Base-by-base conservation (phyloP, 2,888 invertebrate genomes). In the Drosophila kambysellisi region DNA sequence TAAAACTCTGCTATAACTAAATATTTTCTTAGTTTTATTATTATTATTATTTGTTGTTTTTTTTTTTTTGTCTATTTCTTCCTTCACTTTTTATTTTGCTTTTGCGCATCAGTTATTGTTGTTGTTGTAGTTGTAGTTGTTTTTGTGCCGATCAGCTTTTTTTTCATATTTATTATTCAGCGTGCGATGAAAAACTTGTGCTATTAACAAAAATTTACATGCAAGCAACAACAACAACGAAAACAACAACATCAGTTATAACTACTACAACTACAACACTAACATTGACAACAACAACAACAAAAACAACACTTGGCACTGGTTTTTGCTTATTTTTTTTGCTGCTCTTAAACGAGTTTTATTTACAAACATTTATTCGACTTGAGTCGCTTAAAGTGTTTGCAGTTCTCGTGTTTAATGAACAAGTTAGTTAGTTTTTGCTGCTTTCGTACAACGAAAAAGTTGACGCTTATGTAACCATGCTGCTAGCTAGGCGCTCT, bases 131-230 rank as follows among this genome's bases (percentile, higher is more conserved):
- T n/a, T 59, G 56, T 56, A 17, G 17, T 41, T 25, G 20, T 67
- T 66, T 68, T 72, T 61, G 3, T 20, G 43, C 20, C 51, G 43
- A 25, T 37, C 50, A 54, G 39, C 29, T 56, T 65, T 65, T 79
- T 78, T 48, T 39, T 9, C 15, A 46, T 78, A 60, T 65, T 79
- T 59, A 56, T 79, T 79, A 61, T 69, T 62, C 76, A 72, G 50
- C 62, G 30, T 51, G 76, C 30, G 30, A 73, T 74, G 83, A 80
- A 85, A 88, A 85, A 85, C 85, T 88, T 86, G 85, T 88, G 80
- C 86, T 88, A 84, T 84, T 88, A 88, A 76, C 80, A 63, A 76
- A 85, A 88, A 84, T 88, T 85, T 84, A 83, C 84, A 88, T 84
- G 80, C 58, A 59, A 70, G 39, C 70, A 65, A 30, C 60, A 48